A percentile compares a stretch with the other conserved stretches of the same genome.
Conservation (phyloP, 2,797 vertebrate genomes). For the Pipistrellus nathusii region DNA sequence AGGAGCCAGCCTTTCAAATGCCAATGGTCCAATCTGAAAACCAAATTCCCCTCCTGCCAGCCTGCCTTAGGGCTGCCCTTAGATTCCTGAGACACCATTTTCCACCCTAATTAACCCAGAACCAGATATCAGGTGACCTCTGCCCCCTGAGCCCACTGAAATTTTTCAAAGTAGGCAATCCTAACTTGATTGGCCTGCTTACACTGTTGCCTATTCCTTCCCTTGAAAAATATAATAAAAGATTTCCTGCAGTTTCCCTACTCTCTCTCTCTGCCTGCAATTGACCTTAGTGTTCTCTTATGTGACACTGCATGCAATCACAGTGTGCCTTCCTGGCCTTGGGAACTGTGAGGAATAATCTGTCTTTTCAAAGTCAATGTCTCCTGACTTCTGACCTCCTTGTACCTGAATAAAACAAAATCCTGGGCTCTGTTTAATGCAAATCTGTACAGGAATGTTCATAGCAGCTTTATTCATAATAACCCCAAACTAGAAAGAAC, state of each 20-base stretch:
- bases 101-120: neutral
- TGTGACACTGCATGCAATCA: neutral
- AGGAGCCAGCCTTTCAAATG: neutral
- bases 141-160: neutral
- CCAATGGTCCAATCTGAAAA: neutral
- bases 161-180: neutral
- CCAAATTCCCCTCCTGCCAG: no score
- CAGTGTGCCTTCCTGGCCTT: neutral
- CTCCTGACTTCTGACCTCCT: neutral
- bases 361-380: neutral
- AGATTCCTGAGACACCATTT: neutral
- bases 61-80: neutral
- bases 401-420: conserved; percentile 21
- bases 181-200: neutral
- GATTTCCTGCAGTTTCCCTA: neutral
- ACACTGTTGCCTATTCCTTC: neutral
- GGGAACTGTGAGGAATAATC: neutral
- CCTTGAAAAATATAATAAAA: neutral
- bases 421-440: neutral
- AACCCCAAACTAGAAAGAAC: conserved; percentile 28
- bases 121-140: neutral
- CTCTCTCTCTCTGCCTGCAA: neutral
- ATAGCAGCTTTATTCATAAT: neutral
- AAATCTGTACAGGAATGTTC: neutral
- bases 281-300: neutral